Evolutionary conservation across 1,140 invertebrate species (phyloP).

Genomic region (Centruroides sculpturatus): DNA sequence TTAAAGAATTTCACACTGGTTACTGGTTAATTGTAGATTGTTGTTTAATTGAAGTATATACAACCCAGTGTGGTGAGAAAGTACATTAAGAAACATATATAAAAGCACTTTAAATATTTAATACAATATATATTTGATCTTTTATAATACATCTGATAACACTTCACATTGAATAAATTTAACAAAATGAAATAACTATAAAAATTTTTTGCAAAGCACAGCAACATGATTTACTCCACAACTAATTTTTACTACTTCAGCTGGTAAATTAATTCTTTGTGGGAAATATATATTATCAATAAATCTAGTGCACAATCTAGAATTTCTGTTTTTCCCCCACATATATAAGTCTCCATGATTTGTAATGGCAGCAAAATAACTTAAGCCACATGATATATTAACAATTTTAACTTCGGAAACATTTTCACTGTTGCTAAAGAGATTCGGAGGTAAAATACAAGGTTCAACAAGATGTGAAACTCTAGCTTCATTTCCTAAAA

Average conservation of each 20-base stretch:
- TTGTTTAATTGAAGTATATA: no score
- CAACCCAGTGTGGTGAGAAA: no score
- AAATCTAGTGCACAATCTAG: not conserved
- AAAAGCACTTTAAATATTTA: no score
- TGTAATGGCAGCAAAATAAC: conserved; percentile 61
- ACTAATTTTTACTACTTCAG: conserved; percentile 48
- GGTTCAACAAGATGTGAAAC: conserved; percentile 48
- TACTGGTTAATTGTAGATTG: no score
- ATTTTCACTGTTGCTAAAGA: conserved; percentile 76
- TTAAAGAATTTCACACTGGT: no score
- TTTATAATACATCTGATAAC: no score
- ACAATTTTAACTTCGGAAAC: conserved; percentile 47
- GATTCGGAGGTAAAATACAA: conserved; percentile 49
- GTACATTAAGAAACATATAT: no score
- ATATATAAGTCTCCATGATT: conserved; percentile 59
- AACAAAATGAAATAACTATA: no score
- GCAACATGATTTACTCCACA: conserved; percentile 73
- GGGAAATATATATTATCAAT: conserved; percentile 1
- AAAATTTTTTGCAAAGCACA: conserved; percentile 1
- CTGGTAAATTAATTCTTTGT: conserved; percentile 50
- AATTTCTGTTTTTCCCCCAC: conserved; percentile 68
- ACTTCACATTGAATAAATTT: no score
- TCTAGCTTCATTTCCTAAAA: conserved; percentile 72
- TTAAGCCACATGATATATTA: conserved; percentile 44
- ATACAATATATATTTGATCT: no score